These are phyloP conservation scores for Lithophane semibrunnea DNA, from an alignment of 2,888 invertebrate species.

Conservation along the genomic window DNA sequence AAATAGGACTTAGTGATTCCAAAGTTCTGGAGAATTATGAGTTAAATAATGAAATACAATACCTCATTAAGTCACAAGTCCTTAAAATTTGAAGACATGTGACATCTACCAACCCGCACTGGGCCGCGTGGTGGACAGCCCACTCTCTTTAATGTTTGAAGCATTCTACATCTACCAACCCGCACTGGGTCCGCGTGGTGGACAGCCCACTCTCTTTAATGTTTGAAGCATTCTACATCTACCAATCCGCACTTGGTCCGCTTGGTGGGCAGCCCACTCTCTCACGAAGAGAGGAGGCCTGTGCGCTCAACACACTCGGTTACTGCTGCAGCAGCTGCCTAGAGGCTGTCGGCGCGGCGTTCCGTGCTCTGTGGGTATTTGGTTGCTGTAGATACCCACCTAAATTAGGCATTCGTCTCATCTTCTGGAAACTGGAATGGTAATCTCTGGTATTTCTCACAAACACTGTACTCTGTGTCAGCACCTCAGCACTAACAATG, in stretches of 20 bases:
- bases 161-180: background rate
- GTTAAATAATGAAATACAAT: background rate
- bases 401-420: background rate
- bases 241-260: background rate
- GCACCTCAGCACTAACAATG: background rate
- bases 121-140: too few species aligned
- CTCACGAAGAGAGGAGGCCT: background rate
- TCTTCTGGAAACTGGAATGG: background rate
- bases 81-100: too few species aligned
- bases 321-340: background rate
- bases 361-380: background rate
- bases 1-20: background rate
- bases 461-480: background rate
- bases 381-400: slow-evolving; percentile 2
- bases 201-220: too few species aligned
- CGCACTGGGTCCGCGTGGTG: too few species aligned
- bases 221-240: too few species aligned
- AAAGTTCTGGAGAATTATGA: background rate
- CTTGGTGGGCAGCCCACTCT: background rate
- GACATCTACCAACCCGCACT: background rate
- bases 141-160: too few species aligned
- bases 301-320: background rate
- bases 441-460: background rate
- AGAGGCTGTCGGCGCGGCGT: too few species aligned
- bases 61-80: background rate